Percentiles rank a stretch among this genome's conserved stretches.
Evolutionary conservation across 2,797 vertebrate genomes (phyloP).

Genomic region (Loriculus beryllinus): DNA sequence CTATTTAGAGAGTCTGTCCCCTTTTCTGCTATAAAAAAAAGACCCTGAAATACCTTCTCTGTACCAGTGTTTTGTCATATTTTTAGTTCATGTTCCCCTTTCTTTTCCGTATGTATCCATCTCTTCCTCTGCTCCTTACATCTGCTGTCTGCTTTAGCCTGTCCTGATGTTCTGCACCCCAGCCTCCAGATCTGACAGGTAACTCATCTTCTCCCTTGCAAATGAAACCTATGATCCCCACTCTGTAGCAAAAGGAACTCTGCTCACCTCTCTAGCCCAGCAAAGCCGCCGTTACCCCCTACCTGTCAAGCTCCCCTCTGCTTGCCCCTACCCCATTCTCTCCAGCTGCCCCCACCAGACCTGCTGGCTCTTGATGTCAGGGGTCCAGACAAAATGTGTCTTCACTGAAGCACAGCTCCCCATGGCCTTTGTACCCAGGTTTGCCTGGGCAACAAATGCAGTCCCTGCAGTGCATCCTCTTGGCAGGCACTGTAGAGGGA

Average conservation of each 20-base stretch:
- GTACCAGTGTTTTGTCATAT: neutral
- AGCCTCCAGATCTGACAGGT: neutral
- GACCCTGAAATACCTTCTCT: neutral
- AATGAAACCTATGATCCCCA: neutral
- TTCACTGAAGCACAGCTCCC: neutral
- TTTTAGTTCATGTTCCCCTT: neutral
- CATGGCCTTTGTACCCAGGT: neutral
- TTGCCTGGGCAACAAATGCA: neutral
- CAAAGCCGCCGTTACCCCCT: rapidly evolving
- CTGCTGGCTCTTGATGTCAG: rapidly evolving
- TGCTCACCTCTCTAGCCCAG: neutral
- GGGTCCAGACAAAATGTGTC: rapidly evolving
- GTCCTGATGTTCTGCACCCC: neutral
- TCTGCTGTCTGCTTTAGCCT: neutral
- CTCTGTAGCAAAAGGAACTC: neutral
- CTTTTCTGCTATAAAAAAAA: constrained; percentile 32
- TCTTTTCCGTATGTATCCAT: neutral
- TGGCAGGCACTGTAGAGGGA: neutral
- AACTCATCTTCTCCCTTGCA: neutral
- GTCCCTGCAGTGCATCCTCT: neutral
- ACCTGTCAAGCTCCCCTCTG: neutral
- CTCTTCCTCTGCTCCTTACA: neutral
- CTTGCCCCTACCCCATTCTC: rapidly evolving
- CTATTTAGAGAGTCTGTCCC: constrained; percentile 9
- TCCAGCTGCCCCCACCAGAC: neutral